phyloP scores from a whole-genome alignment of 2,113 vertebrate genomes.

The Misgurnus anguillicaudatus region DNA sequence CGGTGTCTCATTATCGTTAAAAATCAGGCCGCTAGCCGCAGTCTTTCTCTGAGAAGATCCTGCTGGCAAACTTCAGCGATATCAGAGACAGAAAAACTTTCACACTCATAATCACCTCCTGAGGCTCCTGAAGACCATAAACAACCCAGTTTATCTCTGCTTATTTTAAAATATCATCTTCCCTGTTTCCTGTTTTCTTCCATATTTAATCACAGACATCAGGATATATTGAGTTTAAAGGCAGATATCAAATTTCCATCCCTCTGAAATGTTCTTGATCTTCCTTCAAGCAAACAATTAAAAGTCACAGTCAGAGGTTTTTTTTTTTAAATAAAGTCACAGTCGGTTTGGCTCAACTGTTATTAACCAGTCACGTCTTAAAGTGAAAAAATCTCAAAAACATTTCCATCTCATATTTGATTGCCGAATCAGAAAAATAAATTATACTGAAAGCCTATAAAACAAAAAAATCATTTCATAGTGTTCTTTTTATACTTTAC shows the following conservation, averaged over 20 bases:
- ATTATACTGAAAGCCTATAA: too few species aligned
- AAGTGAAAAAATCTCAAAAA: background rate
- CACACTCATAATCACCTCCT: conserved; percentile 36
- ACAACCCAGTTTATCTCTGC: conserved; percentile 23
- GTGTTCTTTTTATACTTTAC: too few species aligned
- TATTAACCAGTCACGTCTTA: too few species aligned
- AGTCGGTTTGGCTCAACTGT: too few species aligned
- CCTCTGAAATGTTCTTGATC: background rate
- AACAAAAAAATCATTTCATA: too few species aligned
- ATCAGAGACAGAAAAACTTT: conserved; percentile 24
- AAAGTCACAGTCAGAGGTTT: background rate
- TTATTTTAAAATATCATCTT: conserved; percentile 13
- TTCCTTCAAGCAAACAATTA: background rate
- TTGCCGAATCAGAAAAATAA: background rate
- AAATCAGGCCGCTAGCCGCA: conserved; percentile 18
- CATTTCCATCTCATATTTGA: background rate
- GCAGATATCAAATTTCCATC: background rate
- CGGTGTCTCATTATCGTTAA: conserved; percentile 26
- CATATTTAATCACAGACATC: background rate
- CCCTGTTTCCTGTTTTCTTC: background rate
- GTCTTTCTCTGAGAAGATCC: conserved; percentile 23
- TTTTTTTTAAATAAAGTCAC: background rate
- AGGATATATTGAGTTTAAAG: background rate
- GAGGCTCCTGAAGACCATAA: conserved; percentile 35
- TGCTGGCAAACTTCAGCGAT: conserved; percentile 14